phyloP scores from a whole-genome alignment of 2,888 invertebrate species.

The Aleiodes alternator region DNA sequence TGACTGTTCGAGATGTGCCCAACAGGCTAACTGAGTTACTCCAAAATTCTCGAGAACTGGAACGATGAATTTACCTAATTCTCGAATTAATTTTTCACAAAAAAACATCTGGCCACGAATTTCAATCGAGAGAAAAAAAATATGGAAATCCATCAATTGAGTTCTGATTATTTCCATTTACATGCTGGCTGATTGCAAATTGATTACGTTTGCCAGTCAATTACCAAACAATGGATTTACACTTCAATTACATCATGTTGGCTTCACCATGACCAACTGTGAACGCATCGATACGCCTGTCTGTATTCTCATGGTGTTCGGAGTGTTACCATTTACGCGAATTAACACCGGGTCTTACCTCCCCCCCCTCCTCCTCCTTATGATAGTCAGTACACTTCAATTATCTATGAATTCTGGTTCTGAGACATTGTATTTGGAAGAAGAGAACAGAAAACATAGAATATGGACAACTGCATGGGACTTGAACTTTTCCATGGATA shows the following conservation, averaged over 20 bases:
- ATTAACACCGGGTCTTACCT: constrained; percentile 23
- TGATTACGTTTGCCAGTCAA: constrained; percentile 65
- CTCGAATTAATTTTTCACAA: constrained; percentile 3
- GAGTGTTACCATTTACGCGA: constrained; percentile 7
- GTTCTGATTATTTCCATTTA: neutral
- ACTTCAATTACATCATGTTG: constrained; percentile 71
- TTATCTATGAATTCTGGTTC: constrained; percentile 12
- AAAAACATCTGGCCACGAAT: too few relatives aligned
- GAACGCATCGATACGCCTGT: constrained; percentile 47
- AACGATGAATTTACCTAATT: constrained; percentile 2
- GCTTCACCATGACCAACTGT: constrained; percentile 46
- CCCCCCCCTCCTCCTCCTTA: neutral
- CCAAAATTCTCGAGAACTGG: constrained; percentile 35
- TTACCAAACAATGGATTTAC: constrained; percentile 73
- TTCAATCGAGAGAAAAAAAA: neutral
- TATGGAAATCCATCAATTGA: neutral
- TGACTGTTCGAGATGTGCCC: constrained; percentile 55
- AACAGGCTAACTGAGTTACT: constrained; percentile 50
- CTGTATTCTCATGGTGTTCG: constrained; percentile 23
- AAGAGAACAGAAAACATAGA: too few relatives aligned
- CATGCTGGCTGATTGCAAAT: neutral
- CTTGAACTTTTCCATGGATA: too few relatives aligned
- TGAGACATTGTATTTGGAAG: too few relatives aligned
- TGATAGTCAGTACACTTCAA: neutral
- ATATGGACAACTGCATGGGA: too few relatives aligned